A percentile compares a stretch with the other conserved stretches of the same genome.
These are phyloP conservation scores for Chauna torquata DNA, from an alignment of 2,113 vertebrate genomes.

Conservation along the genomic window DNA sequence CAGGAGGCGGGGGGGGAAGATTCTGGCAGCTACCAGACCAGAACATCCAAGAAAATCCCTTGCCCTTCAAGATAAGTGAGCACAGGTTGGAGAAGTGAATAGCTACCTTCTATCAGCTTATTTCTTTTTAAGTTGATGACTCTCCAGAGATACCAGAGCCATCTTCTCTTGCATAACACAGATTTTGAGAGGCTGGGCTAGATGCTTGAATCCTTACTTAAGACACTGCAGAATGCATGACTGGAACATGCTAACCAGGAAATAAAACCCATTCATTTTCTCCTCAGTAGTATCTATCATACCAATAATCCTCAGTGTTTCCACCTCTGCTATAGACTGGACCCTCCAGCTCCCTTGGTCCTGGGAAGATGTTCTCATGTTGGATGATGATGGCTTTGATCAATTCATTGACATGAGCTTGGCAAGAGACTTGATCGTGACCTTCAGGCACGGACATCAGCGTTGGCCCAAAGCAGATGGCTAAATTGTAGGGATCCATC, in stretches of 20 bases:
- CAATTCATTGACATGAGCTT: slow-evolving; percentile 97
- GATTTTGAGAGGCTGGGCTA: background rate
- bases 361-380: slow-evolving; percentile 92
- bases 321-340: slow-evolving; percentile 87
- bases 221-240: rapidly evolving
- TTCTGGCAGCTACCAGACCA: slow-evolving; percentile 3
- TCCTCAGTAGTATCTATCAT: background rate
- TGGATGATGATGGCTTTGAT: slow-evolving; percentile 99
- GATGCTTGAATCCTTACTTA: background rate
- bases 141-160: background rate
- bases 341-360: slow-evolving; percentile 87
- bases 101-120: background rate
- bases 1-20: background rate
- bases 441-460: slow-evolving; percentile 97
- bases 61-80: background rate
- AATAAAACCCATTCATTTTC: background rate
- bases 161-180: background rate
- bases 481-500: slow-evolving; percentile 99
- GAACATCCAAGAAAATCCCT: slow-evolving; percentile 4
- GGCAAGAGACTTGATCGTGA: slow-evolving; percentile 96
- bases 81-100: background rate
- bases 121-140: background rate
- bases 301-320: slow-evolving; percentile 93
- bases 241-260: background rate
- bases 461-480: slow-evolving; percentile 98